A percentile compares a stretch with the other conserved stretches of the same genome.
phyloP scores from a whole-genome alignment of 2,888 invertebrate genomes.

The Leptinotarsa juncta region DNA sequence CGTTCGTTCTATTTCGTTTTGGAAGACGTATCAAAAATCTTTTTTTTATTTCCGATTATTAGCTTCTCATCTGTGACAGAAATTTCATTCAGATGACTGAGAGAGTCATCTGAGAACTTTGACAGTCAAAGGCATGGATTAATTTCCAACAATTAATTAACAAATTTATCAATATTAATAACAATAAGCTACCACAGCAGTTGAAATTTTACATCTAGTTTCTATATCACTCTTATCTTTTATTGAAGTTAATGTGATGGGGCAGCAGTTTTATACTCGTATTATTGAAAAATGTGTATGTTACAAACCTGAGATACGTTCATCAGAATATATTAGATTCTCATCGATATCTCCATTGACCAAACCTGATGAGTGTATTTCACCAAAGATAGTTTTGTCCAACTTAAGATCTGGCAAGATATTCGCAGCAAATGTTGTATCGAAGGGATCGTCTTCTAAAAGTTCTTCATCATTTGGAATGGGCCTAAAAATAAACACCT shows the following conservation, averaged over 20 bases:
- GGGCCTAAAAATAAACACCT: conserved; percentile 9
- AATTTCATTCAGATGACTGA: too few species aligned
- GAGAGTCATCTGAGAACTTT: too few species aligned
- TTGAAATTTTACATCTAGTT: not conserved
- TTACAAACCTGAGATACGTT: conserved; percentile 56
- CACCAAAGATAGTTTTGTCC: conserved; percentile 1
- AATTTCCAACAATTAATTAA: too few species aligned
- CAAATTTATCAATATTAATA: too few species aligned
- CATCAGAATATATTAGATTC: conserved; percentile 68
- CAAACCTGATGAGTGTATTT: not conserved
- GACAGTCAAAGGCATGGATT: too few species aligned
- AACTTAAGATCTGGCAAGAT: conserved; percentile 71
- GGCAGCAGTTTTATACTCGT: not conserved
- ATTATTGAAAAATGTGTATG: conserved; percentile 18
- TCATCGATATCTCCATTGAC: conserved; percentile 18
- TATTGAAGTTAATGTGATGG: not conserved
- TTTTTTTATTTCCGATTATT: too few species aligned
- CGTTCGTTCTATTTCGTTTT: too few species aligned
- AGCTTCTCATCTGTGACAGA: too few species aligned
- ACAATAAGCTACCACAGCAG: too few species aligned
- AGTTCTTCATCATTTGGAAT: conserved; percentile 62
- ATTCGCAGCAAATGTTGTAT: conserved; percentile 85
- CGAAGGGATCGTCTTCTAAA: conserved; percentile 80
- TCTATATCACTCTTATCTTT: not conserved
- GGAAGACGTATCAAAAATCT: too few species aligned